Conservation (phyloP, 2,888 invertebrate species). For the Xestia rhomboidea region DNA sequence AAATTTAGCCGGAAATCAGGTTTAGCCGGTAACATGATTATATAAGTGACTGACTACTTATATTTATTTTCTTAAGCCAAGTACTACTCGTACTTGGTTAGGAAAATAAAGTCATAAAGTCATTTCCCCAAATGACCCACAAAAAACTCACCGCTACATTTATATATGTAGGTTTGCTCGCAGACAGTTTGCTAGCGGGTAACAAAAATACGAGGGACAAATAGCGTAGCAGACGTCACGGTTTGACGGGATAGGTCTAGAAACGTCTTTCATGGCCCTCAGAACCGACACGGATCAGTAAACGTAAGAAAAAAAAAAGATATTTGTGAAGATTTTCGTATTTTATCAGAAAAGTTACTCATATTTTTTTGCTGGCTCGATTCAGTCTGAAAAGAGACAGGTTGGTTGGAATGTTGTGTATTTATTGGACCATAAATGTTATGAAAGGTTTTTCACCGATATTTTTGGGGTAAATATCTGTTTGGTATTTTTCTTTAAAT, state of each 20-base stretch:
- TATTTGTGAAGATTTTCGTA: conserved; percentile 15
- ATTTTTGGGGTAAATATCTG: neutral
- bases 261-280: conserved; percentile 36
- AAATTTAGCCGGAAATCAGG: too few relatives aligned
- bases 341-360: neutral
- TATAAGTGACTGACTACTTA: too few relatives aligned
- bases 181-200: conserved; percentile 39
- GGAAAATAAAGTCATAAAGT: too few relatives aligned
- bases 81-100: too few relatives aligned
- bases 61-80: neutral
- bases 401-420: neutral
- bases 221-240: conserved; percentile 41
- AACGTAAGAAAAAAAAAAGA: conserved; percentile 23
- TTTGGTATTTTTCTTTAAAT: neutral
- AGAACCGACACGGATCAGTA: conserved; percentile 16
- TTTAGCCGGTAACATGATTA: too few relatives aligned
- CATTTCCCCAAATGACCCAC: conserved; percentile 1
- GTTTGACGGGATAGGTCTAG: conserved; percentile 28
- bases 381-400: neutral
- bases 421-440: neutral
- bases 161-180: conserved; percentile 30
- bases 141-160: conserved; percentile 26
- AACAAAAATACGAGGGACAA: conserved; percentile 54
- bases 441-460: neutral
- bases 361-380: neutral